Base-by-base conservation (phyloP, 2,113 vertebrate species). In the Brienomyrus longianalis region DNA sequence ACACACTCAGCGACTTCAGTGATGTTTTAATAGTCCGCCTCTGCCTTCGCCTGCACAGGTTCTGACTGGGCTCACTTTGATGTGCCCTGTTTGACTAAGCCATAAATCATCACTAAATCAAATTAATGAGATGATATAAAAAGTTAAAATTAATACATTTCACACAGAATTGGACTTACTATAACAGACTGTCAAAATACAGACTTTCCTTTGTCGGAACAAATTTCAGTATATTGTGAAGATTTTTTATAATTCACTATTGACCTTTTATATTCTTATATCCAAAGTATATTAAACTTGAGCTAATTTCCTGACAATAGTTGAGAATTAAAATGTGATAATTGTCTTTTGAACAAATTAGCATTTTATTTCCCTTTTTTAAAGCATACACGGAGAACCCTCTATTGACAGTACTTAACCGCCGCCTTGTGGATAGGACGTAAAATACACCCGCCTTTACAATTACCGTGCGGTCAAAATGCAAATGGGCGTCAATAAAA, bases 341-440 rank as follows among this genome's bases (percentile, higher is more conserved):
- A 54, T 84, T 87, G 85, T 35, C 48, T 54, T 54, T 87, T 56
- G 51, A 54, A 35, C n/a, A 86, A 86, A 84, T 86, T 31, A 27
- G 23, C 5, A 56, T 50, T 87, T 35, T 54, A 13, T 87, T 39
- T 31, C 85, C 85, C 15, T 56, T 87, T 56, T 45, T 56, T 39
- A 52, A 23, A 85, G 27, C 23, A 31, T 19, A 45, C 27, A 3
- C 15, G n/a, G 9, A 2, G 7, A 70, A 48, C 1, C 15, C 35
- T 85, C 80, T 31, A 89, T 89, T 62, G 35, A 54, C 84, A 59
- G 52, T 89, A 62, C 77, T 84, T 11, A 35, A 62, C n/a, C 51
- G 89, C 89, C 89, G 83, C 83, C 89, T 89, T 48, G 89, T 89
- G 89, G 9, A 17, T 15, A 3, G 21, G 31, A 62, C 45, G 9